These are phyloP conservation scores for Dreissena rostriformis DNA, from an alignment of 1,140 invertebrate species.

Conservation along the genomic window DNA sequence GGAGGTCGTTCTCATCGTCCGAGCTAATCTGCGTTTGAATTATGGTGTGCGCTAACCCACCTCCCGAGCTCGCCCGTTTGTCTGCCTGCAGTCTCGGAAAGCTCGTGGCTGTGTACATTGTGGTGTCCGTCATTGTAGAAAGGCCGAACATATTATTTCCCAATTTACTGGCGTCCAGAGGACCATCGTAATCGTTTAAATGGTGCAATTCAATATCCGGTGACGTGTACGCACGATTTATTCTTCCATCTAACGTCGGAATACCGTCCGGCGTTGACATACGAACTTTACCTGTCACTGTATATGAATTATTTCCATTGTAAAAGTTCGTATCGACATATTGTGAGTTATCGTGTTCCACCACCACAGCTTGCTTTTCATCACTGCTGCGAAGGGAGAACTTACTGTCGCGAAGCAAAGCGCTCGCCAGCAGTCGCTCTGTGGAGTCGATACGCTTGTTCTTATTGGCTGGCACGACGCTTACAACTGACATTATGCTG, in stretches of 20 bases:
- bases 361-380: constrained; percentile 17
- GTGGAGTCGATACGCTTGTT: constrained; percentile 74
- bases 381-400: constrained; percentile 11
- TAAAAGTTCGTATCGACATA: constrained; percentile 37
- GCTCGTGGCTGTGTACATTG: constrained; percentile 30
- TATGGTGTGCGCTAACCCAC: constrained; percentile 23
- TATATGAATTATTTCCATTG: constrained; percentile 49
- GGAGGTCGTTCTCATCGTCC: constrained; percentile 29
- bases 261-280: constrained; percentile 38
- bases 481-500: constrained; percentile 68
- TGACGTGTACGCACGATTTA: constrained; percentile 75
- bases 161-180: constrained; percentile 38
- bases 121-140: constrained; percentile 38
- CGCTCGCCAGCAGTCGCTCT: constrained; percentile 55
- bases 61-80: constrained; percentile 17
- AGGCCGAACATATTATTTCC: constrained; percentile 27
- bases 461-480: constrained; percentile 71
- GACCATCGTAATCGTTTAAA: constrained; percentile 52
- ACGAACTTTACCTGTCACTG: constrained; percentile 35
- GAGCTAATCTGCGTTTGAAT: constrained; percentile 33
- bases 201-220: constrained; percentile 76
- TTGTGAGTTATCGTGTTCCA: background rate
- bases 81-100: constrained; percentile 45
- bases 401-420: constrained; percentile 10
- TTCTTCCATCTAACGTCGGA: constrained; percentile 64